Base-by-base conservation (phyloP, 2,888 invertebrate genomes). In the Alsophila aescularia region DNA sequence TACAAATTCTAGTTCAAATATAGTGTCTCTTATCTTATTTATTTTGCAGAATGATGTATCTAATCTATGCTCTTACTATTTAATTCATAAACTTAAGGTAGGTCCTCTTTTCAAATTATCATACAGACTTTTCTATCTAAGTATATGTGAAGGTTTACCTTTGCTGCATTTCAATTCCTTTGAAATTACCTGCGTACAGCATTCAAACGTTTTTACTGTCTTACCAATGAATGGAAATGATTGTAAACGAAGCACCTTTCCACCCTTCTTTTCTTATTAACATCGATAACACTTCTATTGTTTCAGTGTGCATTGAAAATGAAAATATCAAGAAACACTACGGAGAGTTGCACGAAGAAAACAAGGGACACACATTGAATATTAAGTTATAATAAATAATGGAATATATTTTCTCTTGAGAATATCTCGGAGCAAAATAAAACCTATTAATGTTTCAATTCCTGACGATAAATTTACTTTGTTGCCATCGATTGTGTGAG, bases 191-290 rank as follows among this genome's bases (percentile, higher is more conserved):
- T 49, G 44, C 12, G 48, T 44, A 44, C 34, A 29, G 58, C 24
- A 34, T 39, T 52, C 21, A 49, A 45, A 47, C 32, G 45, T 40
- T 49, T 59, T 49, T 50, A 45, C 41, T 58, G 32, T 37, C 42
- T 50, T 37, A 47, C 71, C 77, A 78, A 81, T 79, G 77, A 81
- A 81, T 81, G 77, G 74, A 79, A 72, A 83, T 73, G 73, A 76
- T 75, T 79, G 72, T 74, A 75, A 82, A 76, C 69, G 73, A 75
- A 74, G 68, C 60, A 68, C 35, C 35, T 70, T 67, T 75, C 72
- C 78, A 79, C 74, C 70, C 66, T 67, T 64, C 66, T 76, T 77
- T 74, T 79, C 79, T 70, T 77, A 76, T 77, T 72, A 69, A 72
- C 71, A 71, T 72, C 72, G 75, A 71, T 73, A 78, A 77, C 75